A percentile compares a stretch with the other conserved stretches of the same genome.
phyloP scores from a whole-genome alignment of 2,888 invertebrate genomes.

The Callinectes sapidus region DNA sequence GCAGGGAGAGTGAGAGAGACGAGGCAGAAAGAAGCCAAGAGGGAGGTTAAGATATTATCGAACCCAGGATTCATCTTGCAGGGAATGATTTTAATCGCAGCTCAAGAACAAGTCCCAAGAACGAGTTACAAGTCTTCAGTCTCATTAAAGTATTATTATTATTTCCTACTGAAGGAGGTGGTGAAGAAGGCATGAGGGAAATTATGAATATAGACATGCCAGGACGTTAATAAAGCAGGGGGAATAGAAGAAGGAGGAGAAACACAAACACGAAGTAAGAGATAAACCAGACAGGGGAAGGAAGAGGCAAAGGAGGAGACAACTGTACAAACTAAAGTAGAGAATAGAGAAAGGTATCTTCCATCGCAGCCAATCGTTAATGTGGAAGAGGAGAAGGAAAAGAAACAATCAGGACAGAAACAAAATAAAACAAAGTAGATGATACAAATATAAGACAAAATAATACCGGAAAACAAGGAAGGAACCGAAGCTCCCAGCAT shows the following conservation, averaged over 20 bases:
- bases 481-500: too few species aligned
- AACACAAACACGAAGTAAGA: too few species aligned
- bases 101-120: neutral
- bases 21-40: slow-evolving; percentile 1
- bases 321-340: neutral
- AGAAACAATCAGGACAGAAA: too few species aligned
- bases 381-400: too few species aligned
- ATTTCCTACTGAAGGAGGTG: neutral
- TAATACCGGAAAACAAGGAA: neutral
- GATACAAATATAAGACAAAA: neutral
- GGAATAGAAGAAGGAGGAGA: neutral
- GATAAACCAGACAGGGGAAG: neutral
- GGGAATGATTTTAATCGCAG: neutral
- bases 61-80: neutral
- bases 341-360: neutral
- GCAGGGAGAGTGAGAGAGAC: slow-evolving; percentile 3
- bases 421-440: neutral
- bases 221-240: neutral
- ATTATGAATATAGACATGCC: neutral
- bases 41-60: neutral
- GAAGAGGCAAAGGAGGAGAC: neutral
- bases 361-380: too few species aligned
- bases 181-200: neutral
- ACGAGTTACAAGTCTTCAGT: neutral
- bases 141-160: neutral